A percentile compares a stretch with the other conserved stretches of the same genome.
Conservation (phyloP, 2,888 invertebrate genomes). For the Stramonita haemastoma region DNA sequence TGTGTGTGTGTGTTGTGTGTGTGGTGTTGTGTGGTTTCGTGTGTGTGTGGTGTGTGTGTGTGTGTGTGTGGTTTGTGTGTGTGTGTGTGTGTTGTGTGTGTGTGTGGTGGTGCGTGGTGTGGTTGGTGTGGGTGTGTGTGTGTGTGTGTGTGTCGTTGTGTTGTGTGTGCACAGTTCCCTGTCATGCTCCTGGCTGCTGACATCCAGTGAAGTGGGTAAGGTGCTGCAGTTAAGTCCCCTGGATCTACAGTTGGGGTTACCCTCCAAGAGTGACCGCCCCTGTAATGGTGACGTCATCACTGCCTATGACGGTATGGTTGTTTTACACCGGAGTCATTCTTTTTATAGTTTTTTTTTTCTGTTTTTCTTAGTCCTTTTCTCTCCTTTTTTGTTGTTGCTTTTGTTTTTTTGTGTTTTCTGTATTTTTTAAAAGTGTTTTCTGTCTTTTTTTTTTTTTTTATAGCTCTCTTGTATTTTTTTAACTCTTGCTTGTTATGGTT, state of each 20-base stretch:
- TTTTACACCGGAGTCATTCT: no score
- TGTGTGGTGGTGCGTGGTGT: not conserved
- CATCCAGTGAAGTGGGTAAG: slow-evolving; percentile 21
- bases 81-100: not conserved
- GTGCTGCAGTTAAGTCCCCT: slow-evolving; percentile 37
- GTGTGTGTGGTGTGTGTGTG: not conserved
- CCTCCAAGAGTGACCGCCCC: not conserved
- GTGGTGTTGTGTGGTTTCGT: not conserved
- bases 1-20: no score
- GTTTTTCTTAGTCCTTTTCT: no score
- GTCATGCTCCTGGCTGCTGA: slow-evolving; percentile 31
- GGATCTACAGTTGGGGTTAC: slow-evolving; percentile 7
- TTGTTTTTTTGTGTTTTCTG: no score
- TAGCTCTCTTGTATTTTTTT: no score
- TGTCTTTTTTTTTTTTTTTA: no score
- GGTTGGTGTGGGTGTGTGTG: not conserved
- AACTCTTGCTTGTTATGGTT: no score
- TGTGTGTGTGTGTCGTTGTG: not conserved
- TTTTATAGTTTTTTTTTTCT: no score
- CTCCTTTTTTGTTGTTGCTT: no score
- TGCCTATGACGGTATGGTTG: slow-evolving; percentile 26
- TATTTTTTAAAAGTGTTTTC: no score
- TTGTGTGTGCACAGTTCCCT: not conserved
- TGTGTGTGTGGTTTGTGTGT: not conserved
- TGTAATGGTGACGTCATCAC: slow-evolving; percentile 35